These are phyloP conservation scores for Herpetotheres cachinnans DNA, from an alignment of 2,113 vertebrate species.

Conservation along the genomic window DNA sequence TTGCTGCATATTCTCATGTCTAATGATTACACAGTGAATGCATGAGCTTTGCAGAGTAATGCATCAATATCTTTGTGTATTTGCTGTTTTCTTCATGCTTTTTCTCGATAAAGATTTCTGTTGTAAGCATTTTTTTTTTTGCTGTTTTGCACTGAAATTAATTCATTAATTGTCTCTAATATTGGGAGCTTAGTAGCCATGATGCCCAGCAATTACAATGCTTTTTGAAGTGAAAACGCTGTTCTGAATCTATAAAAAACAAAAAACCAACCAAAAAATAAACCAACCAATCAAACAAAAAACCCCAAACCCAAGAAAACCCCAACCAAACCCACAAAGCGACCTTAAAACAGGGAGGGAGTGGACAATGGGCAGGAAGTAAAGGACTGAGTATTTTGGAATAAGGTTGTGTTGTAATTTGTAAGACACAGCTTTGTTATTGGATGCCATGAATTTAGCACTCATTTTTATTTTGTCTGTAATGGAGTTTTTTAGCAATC, in stretches of 20 bases:
- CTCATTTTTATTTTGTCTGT: not conserved
- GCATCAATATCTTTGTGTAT: not conserved
- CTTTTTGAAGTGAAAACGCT: not conserved
- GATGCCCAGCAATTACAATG: not conserved
- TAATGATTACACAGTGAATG: not conserved
- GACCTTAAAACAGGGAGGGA: not conserved
- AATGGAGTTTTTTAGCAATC: not conserved
- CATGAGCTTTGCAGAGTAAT: not conserved
- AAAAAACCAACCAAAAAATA: no score
- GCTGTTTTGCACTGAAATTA: not conserved
- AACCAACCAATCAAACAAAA: not conserved
- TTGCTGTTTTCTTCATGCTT: not conserved
- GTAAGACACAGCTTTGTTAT: not conserved
- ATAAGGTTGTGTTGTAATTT: not conserved
- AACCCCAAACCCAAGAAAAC: rapidly evolving
- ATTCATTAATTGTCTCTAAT: not conserved
- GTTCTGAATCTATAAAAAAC: not conserved
- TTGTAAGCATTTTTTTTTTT: not conserved
- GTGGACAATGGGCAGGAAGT: not conserved
- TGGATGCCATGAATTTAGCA: not conserved
- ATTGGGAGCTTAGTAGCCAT: not conserved
- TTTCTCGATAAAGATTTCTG: not conserved
- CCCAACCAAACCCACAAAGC: not conserved
- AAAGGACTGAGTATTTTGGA: not conserved
- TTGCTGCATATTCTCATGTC: not conserved